These are phyloP conservation scores for Chloropsis hardwickii DNA, from an alignment of 2,113 vertebrate genomes.

Conservation along the genomic window DNA sequence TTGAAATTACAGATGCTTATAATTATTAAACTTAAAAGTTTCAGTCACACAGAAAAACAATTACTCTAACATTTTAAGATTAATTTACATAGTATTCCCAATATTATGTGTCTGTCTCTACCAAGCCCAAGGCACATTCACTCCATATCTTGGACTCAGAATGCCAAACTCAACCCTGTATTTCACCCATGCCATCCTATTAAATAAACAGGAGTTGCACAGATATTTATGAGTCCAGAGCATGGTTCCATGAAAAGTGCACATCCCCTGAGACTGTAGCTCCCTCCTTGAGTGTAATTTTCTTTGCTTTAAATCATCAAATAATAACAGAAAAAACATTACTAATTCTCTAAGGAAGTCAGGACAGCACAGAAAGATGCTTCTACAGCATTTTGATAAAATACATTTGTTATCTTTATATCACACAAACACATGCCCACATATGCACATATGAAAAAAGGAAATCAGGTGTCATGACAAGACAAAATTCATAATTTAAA, in stretches of 20 bases:
- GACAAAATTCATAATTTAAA: conserved; percentile 8
- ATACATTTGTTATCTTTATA: background rate
- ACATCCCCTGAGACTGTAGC: background rate
- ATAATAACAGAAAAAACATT: background rate
- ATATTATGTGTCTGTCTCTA: background rate
- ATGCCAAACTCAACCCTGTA: background rate
- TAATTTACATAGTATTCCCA: background rate
- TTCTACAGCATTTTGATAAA: conserved; percentile 18
- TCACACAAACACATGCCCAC: background rate
- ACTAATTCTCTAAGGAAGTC: conserved; percentile 3
- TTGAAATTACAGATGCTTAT: background rate
- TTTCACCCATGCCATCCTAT: background rate
- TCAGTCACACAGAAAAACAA: background rate
- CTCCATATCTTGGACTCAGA: background rate
- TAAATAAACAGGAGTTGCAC: conserved; percentile 1
- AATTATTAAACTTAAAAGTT: background rate
- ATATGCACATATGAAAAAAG: background rate
- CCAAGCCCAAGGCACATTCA: background rate
- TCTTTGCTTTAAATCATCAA: conserved; percentile 27
- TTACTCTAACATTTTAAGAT: background rate
- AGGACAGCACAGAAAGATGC: background rate
- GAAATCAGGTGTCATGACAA: background rate
- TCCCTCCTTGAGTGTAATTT: background rate
- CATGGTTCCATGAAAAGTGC: background rate
- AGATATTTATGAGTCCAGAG: background rate